Evolutionary conservation across 2,113 vertebrate species (phyloP), one percentile per base, ranked within the genome.

Genomic region (Cinclus mexicanus): DNA sequence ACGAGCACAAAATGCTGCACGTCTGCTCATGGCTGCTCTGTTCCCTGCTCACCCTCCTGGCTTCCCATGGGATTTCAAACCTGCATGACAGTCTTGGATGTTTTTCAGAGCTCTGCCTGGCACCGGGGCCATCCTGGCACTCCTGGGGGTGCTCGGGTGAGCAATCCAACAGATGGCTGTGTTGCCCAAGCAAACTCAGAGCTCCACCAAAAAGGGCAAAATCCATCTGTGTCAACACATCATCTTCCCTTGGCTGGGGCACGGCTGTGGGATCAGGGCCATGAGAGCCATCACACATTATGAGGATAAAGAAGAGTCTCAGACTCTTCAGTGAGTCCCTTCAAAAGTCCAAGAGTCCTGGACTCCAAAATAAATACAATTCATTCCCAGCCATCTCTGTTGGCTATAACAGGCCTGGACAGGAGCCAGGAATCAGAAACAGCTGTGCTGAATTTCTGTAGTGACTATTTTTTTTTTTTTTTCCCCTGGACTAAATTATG

Each of bases 191-290:
- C 88, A 94, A 96, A 93, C 67, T 15, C 70, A 69, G 42, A 1
- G 25, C 85, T 90, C 49, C 70, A 91, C 90, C 85, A 88, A 85
- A 96, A 96, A 91, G 92, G 90, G 78, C 78, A 96, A 60, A 91
- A 91, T 69, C 88, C 87, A 90, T 95, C 95, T 95, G 87, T 95
- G 79, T 94, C 94, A 90, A 76, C 85, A 88, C 57, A 75, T 67
- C 55, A 28, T 74, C 86, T 59, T 90, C 67, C 79, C 46, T 90
- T 86, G 86, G 59, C 90, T 74, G 59, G 70, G 37, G 44, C 55
- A 70, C 2, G 18, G 31, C 75, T 77, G 14, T 50, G 75, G 56
- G 70, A 39, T 50, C 55, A 39, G 72, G 78, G 92, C 90, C 44
- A 14, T 3, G 14, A 37, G 37, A 93, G 42, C 49, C 61, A 49